Conservation (phyloP, 2,797 vertebrate species). For the Nannoperca obscura region DNA sequence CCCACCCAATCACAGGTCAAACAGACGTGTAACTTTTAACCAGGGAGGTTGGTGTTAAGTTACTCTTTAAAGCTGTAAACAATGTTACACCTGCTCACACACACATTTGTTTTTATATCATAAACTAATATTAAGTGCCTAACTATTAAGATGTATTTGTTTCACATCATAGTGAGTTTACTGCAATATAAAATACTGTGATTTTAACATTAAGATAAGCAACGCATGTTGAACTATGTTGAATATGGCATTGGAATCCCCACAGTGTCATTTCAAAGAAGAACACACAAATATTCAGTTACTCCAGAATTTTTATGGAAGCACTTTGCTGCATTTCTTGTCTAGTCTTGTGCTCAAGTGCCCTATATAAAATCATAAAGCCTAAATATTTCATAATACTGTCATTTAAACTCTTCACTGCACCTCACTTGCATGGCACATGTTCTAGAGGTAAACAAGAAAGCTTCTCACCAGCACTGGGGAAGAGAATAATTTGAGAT, state of each 20-base stretch:
- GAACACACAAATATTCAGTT: neutral
- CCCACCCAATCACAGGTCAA: neutral
- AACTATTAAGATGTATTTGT: neutral
- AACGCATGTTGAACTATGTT: too few relatives aligned
- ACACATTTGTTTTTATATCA: neutral
- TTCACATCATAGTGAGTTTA: neutral
- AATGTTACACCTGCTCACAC: neutral
- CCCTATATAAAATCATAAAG: neutral
- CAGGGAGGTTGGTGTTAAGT: too few relatives aligned
- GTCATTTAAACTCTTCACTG: neutral
- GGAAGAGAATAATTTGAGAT: slow-evolving; percentile 91
- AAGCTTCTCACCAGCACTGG: slow-evolving; percentile 87
- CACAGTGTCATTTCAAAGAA: too few relatives aligned
- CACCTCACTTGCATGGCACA: neutral
- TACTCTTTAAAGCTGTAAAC: neutral
- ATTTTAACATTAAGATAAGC: neutral
- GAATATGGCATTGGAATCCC: too few relatives aligned
- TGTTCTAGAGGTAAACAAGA: neutral
- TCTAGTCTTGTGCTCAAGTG: neutral
- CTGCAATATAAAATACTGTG: neutral
- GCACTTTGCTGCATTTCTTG: neutral
- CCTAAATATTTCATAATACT: neutral
- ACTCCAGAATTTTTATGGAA: neutral
- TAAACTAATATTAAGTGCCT: neutral
- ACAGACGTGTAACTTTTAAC: neutral